These are phyloP conservation scores for Drosophila serrata DNA, from an alignment of 1,140 invertebrate genomes.

Conservation along the genomic window DNA sequence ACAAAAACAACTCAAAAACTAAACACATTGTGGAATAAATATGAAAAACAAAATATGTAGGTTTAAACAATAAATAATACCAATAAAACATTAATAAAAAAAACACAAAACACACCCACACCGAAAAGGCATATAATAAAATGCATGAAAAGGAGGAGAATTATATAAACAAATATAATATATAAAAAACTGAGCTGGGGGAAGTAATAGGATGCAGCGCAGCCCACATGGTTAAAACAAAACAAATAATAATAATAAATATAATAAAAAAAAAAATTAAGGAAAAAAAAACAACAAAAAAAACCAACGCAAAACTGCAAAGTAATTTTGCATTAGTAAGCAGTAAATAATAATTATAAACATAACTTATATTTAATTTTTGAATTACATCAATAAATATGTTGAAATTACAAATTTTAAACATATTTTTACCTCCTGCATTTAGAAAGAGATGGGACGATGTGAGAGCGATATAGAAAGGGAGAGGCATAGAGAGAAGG, in stretches of 20 bases:
- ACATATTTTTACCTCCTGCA: conserved; percentile 32
- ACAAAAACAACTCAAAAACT: conserved; percentile 49
- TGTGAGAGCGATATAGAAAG: conserved; percentile 2
- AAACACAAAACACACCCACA: conserved; percentile 35
- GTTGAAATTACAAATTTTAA: conserved; percentile 71
- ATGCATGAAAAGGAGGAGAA: conserved; percentile 33
- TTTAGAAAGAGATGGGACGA: conserved; percentile 37
- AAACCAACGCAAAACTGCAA: conserved; percentile 72
- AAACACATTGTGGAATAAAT: conserved; percentile 47
- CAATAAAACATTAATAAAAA: conserved; percentile 48
- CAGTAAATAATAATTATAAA: conserved; percentile 77
- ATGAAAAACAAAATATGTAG: conserved; percentile 26
- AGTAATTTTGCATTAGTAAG: conserved; percentile 78
- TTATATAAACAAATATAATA: conserved; percentile 25
- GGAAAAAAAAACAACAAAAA: conserved; percentile 19
- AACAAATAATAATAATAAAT: conserved; percentile 43
- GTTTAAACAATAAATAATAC: conserved; percentile 39
- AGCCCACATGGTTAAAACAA: conserved; percentile 43
- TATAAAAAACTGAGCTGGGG: conserved; percentile 33
- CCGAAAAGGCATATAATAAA: conserved; percentile 13
- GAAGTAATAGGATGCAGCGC: conserved; percentile 37
- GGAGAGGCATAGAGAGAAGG: neutral
- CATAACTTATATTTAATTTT: conserved; percentile 83
- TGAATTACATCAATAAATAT: conserved; percentile 83
- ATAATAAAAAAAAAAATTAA: conserved; percentile 26